Conservation (phyloP, 2,113 vertebrate genomes). For the Hyla sarda region DNA sequence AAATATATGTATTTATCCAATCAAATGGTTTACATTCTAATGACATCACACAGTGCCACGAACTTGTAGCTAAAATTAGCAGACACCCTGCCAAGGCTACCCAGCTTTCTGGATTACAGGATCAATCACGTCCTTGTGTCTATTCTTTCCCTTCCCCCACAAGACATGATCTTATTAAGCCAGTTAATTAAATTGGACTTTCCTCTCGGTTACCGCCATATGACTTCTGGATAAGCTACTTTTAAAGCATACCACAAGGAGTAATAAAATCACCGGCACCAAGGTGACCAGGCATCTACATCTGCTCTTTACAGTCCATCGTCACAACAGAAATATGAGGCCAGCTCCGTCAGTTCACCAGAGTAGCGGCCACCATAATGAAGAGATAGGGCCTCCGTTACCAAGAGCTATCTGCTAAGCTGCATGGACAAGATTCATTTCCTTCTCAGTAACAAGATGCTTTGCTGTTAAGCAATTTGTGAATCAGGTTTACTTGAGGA, state of each 20-base stretch:
- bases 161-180: slow-evolving; percentile 44
- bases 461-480: background rate
- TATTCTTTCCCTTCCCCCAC: background rate
- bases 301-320: background rate
- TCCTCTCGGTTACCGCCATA: slow-evolving; percentile 1
- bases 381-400: background rate
- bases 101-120: background rate
- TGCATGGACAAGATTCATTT: background rate
- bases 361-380: background rate
- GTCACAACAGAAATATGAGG: background rate
- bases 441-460: background rate
- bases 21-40: background rate
- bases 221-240: background rate
- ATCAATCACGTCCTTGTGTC: slow-evolving; percentile 17
- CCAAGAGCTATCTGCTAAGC: no score
- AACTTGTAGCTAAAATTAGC: background rate
- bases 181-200: slow-evolving; percentile 47
- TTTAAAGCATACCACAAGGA: background rate
- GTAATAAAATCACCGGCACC: background rate
- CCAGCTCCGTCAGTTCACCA: background rate
- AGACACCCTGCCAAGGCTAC: background rate
- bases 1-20: background rate
- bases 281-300: background rate
- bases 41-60: background rate
- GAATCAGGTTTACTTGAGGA: background rate